Conservation (phyloP, 2,888 invertebrate species). For the Salpingus planirostris region DNA sequence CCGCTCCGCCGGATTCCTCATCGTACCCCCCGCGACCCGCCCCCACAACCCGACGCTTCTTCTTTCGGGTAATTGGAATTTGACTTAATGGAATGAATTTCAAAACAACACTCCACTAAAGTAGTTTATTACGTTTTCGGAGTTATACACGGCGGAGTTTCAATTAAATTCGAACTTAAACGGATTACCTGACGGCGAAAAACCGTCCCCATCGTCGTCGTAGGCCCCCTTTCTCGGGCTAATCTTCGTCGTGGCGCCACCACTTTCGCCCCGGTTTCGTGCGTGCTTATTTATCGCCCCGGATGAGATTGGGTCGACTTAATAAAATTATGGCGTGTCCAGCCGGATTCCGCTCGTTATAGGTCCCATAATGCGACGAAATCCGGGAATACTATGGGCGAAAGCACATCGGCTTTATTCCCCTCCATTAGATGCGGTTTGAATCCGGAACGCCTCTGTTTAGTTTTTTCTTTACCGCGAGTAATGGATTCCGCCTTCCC, state of each 20-base stretch:
- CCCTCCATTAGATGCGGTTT: too few relatives aligned
- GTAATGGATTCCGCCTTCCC: too few relatives aligned
- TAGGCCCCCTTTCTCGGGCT: too few relatives aligned
- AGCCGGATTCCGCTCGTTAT: too few relatives aligned
- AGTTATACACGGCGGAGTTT: too few relatives aligned
- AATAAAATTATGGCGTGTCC: conserved; percentile 25
- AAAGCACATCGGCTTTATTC: too few relatives aligned
- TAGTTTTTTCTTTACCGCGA: too few relatives aligned
- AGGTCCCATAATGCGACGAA: too few relatives aligned
- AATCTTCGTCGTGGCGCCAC: too few relatives aligned
- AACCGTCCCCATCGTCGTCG: too few relatives aligned
- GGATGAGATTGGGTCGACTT: conserved; percentile 8
- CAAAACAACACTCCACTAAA: conserved; percentile 1
- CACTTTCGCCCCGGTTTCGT: background rate
- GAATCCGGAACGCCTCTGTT: too few relatives aligned
- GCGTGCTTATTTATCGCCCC: background rate
- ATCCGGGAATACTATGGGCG: too few relatives aligned
- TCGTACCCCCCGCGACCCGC: background rate
- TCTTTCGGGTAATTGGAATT: conserved; percentile 5
- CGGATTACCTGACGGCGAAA: background rate
- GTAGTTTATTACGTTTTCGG: conserved; percentile 1
- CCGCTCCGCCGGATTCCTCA: background rate
- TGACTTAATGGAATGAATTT: conserved; percentile 5
- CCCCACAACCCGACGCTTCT: background rate
- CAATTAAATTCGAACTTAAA: conserved; percentile 1